Evolutionary conservation across 2,888 invertebrate genomes (phyloP), one percentile per base, ranked within the genome.

Genomic region (Leucania comma): DNA sequence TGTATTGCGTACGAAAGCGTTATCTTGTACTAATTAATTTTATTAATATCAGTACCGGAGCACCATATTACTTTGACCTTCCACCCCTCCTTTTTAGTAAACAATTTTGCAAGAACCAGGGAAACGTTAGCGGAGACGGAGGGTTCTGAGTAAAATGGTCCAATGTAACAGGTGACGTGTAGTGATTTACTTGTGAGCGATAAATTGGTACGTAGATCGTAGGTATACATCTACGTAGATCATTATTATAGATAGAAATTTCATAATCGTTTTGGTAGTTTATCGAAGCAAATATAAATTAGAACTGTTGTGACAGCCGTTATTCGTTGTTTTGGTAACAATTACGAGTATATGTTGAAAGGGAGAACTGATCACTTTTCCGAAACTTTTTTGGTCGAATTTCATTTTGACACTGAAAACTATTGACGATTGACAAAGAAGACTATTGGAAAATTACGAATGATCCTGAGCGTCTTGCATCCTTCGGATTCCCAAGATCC

Each of bases 21-120:
- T 91, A 91, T 90, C 91, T 88, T 70, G 78, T 81, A 87, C 86
- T 91, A 92, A 92, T 92, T 91, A 90, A 91, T 91, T 91, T 91
- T 85, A 92, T 90, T 90, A 89, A 86, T 87, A 88, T 87, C 86
- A 79, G 58, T 69, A 81, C 68, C 68, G 68, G 76, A 71, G 24
- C 29, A 78, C 91, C 88, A 88, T 53, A 76, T 66, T 84, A 86
- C 46, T 22, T 50, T 79, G 86, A 88, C 60, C 88, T 76, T 26
- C 68, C 67, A 20, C 63, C 48, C 73, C 68, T 53, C 68, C 73
- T 59, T 60, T 59, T 9, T 0, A 10, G 1, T 4, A 50, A 48
- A 71, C 59, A 59, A 66, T 22, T 32, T 64, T 12, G 54, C 38
- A 56, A 48, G 46, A 1, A 35, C 12, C 2, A 9, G 32, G 72